Evolutionary conservation across 1,140 invertebrate species (phyloP).

Genomic region (Heterodera schachtii): DNA sequence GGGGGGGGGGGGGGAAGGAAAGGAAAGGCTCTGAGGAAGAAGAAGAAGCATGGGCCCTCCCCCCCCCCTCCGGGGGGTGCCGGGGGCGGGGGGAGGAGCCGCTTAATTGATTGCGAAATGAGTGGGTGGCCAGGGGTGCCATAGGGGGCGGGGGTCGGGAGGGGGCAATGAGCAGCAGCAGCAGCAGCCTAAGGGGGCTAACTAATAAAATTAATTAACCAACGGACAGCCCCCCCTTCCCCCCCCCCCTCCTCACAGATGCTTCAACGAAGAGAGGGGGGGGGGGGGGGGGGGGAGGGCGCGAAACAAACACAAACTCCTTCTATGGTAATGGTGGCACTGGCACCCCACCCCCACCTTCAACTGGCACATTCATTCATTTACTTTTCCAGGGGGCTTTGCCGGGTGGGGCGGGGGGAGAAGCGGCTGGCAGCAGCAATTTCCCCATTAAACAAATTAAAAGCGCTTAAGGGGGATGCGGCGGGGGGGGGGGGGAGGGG

Average conservation of each 20-base stretch:
- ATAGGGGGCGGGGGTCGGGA: not conserved
- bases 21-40: too few relatives aligned
- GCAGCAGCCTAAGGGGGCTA: not conserved
- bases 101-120: slow-evolving; percentile 14
- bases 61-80: too few relatives aligned
- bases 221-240: not conserved
- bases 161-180: not conserved
- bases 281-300: not conserved
- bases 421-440: not conserved
- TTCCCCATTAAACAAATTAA: slow-evolving; percentile 33
- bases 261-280: not conserved
- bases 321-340: too few relatives aligned
- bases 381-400: too few relatives aligned
- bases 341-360: not conserved
- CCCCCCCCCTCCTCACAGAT: too few relatives aligned
- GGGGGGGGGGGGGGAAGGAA: too few relatives aligned
- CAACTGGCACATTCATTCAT: not conserved
- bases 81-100: too few relatives aligned
- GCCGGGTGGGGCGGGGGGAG: too few relatives aligned
- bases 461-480: slow-evolving; percentile 16
- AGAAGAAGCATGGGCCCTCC: too few relatives aligned
- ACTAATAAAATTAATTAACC: slow-evolving; percentile 38
- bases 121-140: not conserved
- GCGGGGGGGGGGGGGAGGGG: too few relatives aligned
- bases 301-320: slow-evolving; percentile 27